These are phyloP conservation scores for Mactromeris polynyma DNA, from an alignment of 2,888 invertebrate species.

Conservation along the genomic window DNA sequence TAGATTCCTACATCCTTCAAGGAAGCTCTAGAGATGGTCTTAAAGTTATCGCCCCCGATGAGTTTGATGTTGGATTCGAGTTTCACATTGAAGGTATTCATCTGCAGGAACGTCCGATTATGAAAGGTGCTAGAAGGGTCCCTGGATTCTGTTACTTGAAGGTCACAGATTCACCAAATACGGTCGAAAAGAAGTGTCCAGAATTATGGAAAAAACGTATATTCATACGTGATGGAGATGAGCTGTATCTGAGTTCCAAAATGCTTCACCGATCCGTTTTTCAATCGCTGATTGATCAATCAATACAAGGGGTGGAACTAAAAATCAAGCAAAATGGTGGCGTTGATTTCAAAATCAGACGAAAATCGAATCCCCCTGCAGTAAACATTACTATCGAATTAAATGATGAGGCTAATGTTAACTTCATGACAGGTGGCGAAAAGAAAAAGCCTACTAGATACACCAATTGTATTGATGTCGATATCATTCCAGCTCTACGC, in stretches of 20 bases:
- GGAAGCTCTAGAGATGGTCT: too few relatives aligned
- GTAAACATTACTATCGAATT: slow-evolving; percentile 48
- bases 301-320: not conserved
- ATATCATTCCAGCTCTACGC: slow-evolving; percentile 67
- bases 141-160: slow-evolving; percentile 48
- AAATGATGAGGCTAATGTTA: not conserved
- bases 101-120: not conserved
- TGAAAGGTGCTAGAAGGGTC: slow-evolving; percentile 6
- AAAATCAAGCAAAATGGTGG: not conserved
- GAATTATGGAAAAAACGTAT: too few relatives aligned
- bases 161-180: not conserved
- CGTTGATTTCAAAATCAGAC: slow-evolving; percentile 20
- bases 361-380: too few relatives aligned
- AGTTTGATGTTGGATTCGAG: too few relatives aligned
- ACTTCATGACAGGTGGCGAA: not conserved
- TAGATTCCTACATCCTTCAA: too few relatives aligned
- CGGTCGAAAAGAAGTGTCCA: slow-evolving; percentile 23
- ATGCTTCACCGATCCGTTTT: slow-evolving; percentile 43
- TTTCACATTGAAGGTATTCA: too few relatives aligned
- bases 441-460: not conserved
- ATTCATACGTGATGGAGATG: slow-evolving; percentile 7
- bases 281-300: slow-evolving; percentile 44
- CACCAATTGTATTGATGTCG: slow-evolving; percentile 57
- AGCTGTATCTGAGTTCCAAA: slow-evolving; percentile 40
- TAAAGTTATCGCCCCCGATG: too few relatives aligned